A percentile compares a stretch with the other conserved stretches of the same genome.
These are phyloP conservation scores for Hydropsyche betteni DNA, from an alignment of 2,888 invertebrate genomes.

Conservation along the genomic window DNA sequence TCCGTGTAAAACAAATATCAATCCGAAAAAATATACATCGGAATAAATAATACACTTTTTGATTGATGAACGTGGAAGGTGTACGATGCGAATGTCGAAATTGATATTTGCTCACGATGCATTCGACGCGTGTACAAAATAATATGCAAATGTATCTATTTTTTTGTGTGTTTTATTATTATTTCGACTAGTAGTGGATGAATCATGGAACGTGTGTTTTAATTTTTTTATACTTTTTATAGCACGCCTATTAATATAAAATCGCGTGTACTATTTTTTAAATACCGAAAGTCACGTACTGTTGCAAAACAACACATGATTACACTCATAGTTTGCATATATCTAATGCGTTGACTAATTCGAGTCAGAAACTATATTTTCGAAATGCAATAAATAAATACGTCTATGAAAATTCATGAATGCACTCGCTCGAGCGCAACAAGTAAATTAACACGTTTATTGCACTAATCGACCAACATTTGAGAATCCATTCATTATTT, in stretches of 20 bases:
- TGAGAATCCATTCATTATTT: constrained; percentile 10
- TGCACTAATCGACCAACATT: constrained; percentile 10
- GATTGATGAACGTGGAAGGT: neutral
- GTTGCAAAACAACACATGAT: too few relatives aligned
- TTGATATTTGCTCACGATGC: neutral
- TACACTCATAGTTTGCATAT: too few relatives aligned
- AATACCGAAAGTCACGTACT: too few relatives aligned
- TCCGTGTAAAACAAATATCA: too few relatives aligned
- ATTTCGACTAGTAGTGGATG: neutral
- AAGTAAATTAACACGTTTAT: constrained; percentile 10
- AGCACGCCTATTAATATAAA: neutral
- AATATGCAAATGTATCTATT: too few relatives aligned
- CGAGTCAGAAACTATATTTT: too few relatives aligned
- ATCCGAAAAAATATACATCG: too few relatives aligned
- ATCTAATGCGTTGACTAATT: neutral
- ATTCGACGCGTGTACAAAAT: neutral
- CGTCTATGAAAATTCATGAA: constrained; percentile 14
- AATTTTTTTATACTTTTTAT: neutral
- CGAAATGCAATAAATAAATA: neutral
- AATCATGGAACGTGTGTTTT: neutral
- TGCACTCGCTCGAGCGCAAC: constrained; percentile 5
- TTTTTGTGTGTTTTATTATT: too few relatives aligned
- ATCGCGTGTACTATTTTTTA: neutral
- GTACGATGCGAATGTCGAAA: neutral
- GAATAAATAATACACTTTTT: neutral